Evolutionary conservation across 2,888 invertebrate genomes (phyloP), one percentile per base, ranked within the genome.

Genomic region (Tetropium fuscum): DNA sequence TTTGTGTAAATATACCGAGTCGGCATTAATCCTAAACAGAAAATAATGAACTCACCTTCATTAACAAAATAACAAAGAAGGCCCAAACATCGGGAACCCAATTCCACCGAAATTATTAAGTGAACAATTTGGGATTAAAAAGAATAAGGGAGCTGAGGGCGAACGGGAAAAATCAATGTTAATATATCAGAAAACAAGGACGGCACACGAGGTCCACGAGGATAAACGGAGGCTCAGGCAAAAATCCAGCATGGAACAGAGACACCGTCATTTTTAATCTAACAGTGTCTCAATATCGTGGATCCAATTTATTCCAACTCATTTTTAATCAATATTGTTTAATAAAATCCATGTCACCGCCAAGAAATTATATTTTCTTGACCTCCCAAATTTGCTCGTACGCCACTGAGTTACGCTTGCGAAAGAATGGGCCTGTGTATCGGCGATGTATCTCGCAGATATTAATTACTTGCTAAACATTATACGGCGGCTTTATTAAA

Each of bases 401-500:
- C 34, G 34, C 34, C 34, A 13, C 34, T 34, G 34, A 13, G 2
- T 6, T n/a, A 13, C 3, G 34, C 15, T 15, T 2, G 34, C 22
- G 8, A 41, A 41, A 41, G 11, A 41, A 20, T 20, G 11, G 6
- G 30, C 15, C 32, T 2, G 47, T 30, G 8, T 18, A 18, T 49
- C 25, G 38, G 25, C 32, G 44, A 36, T 18, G 58, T 30, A 53
- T 34, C 43, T 53, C 34, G 38, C 74, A 67, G 71, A 72, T 71
- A 73, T 73, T 74, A 74, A 75, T 75, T 75, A 75, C 73, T 74
- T 71, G 73, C 70, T 66, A 72, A 55, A 74, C 73, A 72, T 70
- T 71, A 72, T 73, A 71, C 70, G 71, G 73, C 74, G 71, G 72
- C 73, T 75, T 75, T 75, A 77, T 77, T 74, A 75, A 75, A 77